Conservation (phyloP, 2,113 vertebrate genomes). For the Agapornis roseicollis region DNA sequence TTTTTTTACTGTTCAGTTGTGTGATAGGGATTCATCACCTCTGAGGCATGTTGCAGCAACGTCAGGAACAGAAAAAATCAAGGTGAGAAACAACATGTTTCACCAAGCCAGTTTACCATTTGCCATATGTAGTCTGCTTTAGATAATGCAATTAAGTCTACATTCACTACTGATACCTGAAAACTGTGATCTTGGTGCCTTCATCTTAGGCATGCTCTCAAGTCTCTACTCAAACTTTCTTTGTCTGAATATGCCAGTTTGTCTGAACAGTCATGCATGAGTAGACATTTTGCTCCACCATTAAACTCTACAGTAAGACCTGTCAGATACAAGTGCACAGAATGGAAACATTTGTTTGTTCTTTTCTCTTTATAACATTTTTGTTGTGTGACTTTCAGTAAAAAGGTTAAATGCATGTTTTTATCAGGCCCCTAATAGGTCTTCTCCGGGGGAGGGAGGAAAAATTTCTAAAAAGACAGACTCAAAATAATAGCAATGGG, state of each 20-base stretch:
- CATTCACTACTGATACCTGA: background rate
- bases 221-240: background rate
- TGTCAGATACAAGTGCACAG: background rate
- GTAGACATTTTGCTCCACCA: background rate
- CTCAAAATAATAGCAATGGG: background rate
- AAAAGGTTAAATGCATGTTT: background rate
- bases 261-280: background rate
- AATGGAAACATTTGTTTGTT: background rate
- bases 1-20: background rate
- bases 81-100: background rate
- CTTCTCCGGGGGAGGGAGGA: rapidly evolving
- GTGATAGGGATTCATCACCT: background rate
- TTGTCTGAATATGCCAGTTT: background rate
- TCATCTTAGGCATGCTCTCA: background rate
- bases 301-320: background rate
- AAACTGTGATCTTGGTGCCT: background rate
- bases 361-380: background rate
- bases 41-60: background rate
- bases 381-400: background rate
- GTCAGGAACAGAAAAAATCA: background rate
- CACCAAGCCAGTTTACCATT: background rate
- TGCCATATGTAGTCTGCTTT: background rate
- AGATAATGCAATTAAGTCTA: background rate
- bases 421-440: background rate
- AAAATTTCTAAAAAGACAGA: background rate